Base-by-base conservation (phyloP, 2,113 vertebrate species). In the Gasterosteus nipponicus region DNA sequence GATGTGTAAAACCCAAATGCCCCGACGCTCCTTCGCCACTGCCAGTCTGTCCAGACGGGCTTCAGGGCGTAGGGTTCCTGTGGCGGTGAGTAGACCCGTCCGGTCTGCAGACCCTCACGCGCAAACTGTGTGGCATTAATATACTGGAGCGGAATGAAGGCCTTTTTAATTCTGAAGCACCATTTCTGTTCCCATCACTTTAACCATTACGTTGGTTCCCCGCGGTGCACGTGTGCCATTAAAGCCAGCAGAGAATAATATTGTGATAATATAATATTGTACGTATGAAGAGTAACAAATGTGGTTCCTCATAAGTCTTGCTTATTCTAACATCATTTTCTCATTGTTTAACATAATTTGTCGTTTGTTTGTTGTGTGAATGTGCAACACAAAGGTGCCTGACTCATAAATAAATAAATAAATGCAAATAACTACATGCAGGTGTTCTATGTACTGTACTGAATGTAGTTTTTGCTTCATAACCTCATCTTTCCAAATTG, bases 1-100 rank as follows among this genome's bases (percentile, higher is more conserved):
- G 78, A 86, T 89, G 86, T 86, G 77, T 76, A 77, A 82, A 87
- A 69, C 76, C 69, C 72, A 81, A 86, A 88, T 80, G 72, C 84
- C 74, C 84, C 69, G 77, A 76, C 72, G 89, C 89, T 91, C 88
- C 83, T 69, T 33, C 14, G 69, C 58, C 65, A 29, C 53, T 69
- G 77, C 83, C 87, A 84, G 81, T 77, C 79, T 78, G 87, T 86
- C 69, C 85, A 80, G 83, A 51, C 61, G 61, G 62, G 79, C 88
- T 83, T 92, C 82, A 92, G 38, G 72, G 44, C 62, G 26, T 33
- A 22, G 73, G 7, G 75, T 59, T 84, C 85, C 83, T 81, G 78
- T 44, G 10, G 75, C 77, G n/a, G 39, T 66, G 77, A 85, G 74
- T 6, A 68, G 47, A 83, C 59, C 74, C 83, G 61, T 53, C 11